Conservation (phyloP, 2,113 vertebrate species). For the Willisornis vidua region DNA sequence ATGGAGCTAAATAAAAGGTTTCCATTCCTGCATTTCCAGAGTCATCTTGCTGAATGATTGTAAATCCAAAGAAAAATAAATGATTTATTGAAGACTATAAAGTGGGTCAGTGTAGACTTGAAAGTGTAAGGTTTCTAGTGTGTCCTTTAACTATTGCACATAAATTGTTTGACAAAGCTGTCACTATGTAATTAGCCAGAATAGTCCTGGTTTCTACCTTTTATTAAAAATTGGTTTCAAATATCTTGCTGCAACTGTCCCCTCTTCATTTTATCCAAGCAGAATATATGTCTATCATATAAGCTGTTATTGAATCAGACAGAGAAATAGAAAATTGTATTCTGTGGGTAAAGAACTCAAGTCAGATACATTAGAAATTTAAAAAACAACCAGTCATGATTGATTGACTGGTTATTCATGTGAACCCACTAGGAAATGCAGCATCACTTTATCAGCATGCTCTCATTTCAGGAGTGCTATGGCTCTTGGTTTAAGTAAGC, state of each 20-base stretch:
- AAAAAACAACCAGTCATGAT: constrained; percentile 25
- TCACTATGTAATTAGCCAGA: neutral
- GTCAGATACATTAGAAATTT: constrained; percentile 12
- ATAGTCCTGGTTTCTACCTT: neutral
- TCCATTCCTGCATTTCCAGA: neutral
- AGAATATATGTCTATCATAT: neutral
- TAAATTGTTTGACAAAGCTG: neutral
- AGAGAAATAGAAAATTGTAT: constrained; percentile 10
- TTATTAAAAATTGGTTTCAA: neutral
- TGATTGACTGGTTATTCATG: constrained; percentile 42
- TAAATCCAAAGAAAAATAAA: neutral
- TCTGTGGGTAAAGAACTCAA: constrained; percentile 1
- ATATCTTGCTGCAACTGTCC: neutral
- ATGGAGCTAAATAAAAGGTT: neutral
- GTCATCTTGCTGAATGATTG: neutral
- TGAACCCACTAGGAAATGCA: constrained; percentile 38
- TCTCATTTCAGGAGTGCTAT: constrained; percentile 4
- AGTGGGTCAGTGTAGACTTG: neutral
- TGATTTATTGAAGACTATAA: neutral
- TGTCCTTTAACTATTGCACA: neutral
- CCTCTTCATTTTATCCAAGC: neutral
- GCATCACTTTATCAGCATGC: constrained; percentile 1
- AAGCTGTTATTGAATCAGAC: neutral
- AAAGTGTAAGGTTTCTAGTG: neutral
- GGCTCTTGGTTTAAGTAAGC: constrained; percentile 16